Base-by-base conservation (phyloP, 2,797 vertebrate genomes). In the Cyprinella venusta region DNA sequence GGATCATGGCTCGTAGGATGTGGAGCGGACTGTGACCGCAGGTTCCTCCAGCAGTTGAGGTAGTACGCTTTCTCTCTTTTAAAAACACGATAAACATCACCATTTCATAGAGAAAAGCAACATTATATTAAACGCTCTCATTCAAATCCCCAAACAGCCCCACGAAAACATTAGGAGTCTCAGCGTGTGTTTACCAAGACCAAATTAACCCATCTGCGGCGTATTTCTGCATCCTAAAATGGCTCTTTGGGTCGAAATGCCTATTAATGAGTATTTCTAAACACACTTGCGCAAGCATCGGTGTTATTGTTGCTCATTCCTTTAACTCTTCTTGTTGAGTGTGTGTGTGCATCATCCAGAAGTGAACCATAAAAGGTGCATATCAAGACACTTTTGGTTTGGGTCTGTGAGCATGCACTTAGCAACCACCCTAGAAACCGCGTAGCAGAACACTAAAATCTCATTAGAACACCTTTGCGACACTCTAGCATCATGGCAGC, bases 141-240 rank as follows among this genome's bases (percentile, higher is more conserved):
- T 56, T 82, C 48, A 42, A 65, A 76, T 74, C 48, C 80, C 48
- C 30, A 52, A 30, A 30, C 2, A 18, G 59, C 45, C 48, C 12
- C 4, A 9, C 26, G 18, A 75, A 75, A 82, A 64, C 80, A 67
- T 67, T 64, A 76, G 61, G 30, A 82, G 52, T 56, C 80, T 75
- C 45, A 65, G 80, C 69, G 67, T 40, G 63, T 82, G 81, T 82
- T 82, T 76, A 68, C 72, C 50, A 19, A 67, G 80, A 54, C 71
- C 6, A 26, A 76, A 68, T 76, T 56, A 68, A 67, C 71, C 33
- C 71, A 81, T 81, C 76, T 79, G 76, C 26, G 30, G 61, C 67
- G 38, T 56, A 68, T 82, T 65, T 30, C 61, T 16, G n/a, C 76
- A 77, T 54, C 71, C 63, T 76, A 33, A 82, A 72, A 81, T 70